Evolutionary conservation across 2,113 vertebrate species (phyloP).

Genomic region (Ceuthmochares aereus): DNA sequence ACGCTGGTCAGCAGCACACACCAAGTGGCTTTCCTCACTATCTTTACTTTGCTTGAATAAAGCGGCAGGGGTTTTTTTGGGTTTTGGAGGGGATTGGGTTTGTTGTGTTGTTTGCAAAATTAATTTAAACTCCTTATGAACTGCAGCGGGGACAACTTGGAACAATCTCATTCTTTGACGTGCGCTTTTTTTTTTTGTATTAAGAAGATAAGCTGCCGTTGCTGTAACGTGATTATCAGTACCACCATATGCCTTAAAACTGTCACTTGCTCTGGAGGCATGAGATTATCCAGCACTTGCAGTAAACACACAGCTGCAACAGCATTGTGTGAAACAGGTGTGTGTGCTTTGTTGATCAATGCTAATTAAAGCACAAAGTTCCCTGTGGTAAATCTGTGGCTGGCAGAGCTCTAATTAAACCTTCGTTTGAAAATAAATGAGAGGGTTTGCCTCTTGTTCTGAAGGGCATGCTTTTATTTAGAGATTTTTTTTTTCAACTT

Average conservation of each 20-base stretch:
- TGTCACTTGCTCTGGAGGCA: not conserved
- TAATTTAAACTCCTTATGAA: not conserved
- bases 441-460: not conserved
- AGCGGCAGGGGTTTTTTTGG: accelerated
- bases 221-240: not conserved
- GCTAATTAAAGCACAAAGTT: not conserved
- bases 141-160: no score
- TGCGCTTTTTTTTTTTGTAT: not conserved
- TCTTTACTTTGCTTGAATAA: not conserved
- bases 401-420: not conserved
- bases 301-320: not conserved
- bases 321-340: not conserved
- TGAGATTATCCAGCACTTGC: not conserved
- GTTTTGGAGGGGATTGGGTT: not conserved
- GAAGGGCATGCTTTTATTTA: not conserved
- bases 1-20: not conserved
- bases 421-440: not conserved
- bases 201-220: not conserved
- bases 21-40: not conserved
- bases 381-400: not conserved
- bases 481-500: not conserved
- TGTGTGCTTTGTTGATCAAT: not conserved
- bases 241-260: not conserved
- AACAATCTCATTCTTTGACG: not conserved
- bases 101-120: not conserved